Conservation (phyloP, 2,113 vertebrate genomes). For the Mastomys coucha region DNA sequence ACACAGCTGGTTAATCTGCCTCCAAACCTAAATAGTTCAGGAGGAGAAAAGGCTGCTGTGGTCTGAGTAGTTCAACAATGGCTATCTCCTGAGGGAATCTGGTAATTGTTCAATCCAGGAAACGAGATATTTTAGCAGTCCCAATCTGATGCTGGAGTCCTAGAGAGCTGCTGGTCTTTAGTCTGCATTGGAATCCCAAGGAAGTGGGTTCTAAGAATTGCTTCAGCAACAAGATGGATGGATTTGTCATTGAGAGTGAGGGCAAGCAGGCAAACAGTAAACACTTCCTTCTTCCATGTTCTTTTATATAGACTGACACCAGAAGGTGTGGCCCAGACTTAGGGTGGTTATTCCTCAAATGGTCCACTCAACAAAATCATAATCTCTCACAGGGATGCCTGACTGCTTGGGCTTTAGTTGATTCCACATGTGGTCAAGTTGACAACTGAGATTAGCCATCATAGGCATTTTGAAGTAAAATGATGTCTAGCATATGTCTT, state of each 20-base stretch:
- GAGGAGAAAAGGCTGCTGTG: not conserved
- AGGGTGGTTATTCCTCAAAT: not conserved
- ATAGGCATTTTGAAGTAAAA: not conserved
- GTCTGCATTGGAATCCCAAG: not conserved
- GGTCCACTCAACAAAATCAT: no score
- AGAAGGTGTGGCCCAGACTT: not conserved
- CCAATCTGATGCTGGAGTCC: not conserved
- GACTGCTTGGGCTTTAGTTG: not conserved
- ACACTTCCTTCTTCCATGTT: not conserved
- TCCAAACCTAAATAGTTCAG: not conserved
- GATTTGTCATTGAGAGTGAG: not conserved
- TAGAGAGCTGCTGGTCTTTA: not conserved
- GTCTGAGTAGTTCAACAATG: not conserved
- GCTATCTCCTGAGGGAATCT: not conserved
- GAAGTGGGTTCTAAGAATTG: not conserved
- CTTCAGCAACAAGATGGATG: no score
- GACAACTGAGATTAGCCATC: not conserved
- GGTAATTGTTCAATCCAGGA: not conserved
- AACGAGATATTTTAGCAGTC: not conserved
- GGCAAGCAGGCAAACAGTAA: not conserved
- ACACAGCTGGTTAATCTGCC: not conserved
- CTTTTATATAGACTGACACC: not conserved
- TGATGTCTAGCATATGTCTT: not conserved
- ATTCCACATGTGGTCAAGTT: not conserved
- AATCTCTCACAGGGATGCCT: not conserved